Conservation (phyloP, 2,113 vertebrate species). For the Brachypodius melanocephalos region DNA sequence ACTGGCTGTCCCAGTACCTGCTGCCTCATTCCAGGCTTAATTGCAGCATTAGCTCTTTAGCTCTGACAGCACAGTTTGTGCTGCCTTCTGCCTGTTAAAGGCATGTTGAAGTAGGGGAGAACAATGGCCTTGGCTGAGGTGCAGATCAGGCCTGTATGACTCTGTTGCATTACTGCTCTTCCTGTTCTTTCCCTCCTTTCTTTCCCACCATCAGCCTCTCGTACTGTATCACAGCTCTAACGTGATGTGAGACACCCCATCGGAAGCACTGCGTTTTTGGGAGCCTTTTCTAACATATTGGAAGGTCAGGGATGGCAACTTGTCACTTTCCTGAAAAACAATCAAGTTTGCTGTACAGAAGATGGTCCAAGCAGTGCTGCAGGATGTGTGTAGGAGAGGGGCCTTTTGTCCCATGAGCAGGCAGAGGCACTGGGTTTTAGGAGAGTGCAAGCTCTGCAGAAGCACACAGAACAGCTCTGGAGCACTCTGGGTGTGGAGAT, state of each 20-base stretch:
- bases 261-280: fast-evolving
- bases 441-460: not conserved
- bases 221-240: not conserved
- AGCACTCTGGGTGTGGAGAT: not conserved
- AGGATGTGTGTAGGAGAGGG: not conserved
- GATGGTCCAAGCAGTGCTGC: not conserved
- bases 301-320: not conserved
- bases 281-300: not conserved
- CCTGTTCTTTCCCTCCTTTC: not conserved
- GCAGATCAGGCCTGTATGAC: not conserved
- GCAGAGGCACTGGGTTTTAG: not conserved
- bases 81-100: not conserved
- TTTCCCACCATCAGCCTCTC: not conserved
- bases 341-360: not conserved
- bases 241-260: not conserved
- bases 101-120: not conserved
- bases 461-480: not conserved
- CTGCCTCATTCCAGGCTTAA: not conserved
- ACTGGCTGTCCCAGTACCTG: not conserved
- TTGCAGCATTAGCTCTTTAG: not conserved
- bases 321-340: not conserved
- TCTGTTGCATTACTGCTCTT: not conserved
- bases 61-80: not conserved
- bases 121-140: not conserved
- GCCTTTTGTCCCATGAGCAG: not conserved